phyloP scores from a whole-genome alignment of 2,888 invertebrate species.

The Agrenia bidenticulata region DNA sequence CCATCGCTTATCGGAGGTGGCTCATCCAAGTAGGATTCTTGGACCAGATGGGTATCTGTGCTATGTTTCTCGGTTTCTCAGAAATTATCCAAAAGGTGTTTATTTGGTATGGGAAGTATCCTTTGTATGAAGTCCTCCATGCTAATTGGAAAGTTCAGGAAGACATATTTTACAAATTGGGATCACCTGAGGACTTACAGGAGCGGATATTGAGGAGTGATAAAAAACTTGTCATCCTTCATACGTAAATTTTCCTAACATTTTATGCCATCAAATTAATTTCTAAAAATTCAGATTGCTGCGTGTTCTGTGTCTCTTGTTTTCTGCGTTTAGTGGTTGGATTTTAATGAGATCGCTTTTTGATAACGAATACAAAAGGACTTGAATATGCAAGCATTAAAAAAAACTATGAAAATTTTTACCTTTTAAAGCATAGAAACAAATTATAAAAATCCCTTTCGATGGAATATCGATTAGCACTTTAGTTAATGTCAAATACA shows the following conservation, averaged over 20 bases:
- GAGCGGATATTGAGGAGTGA: constrained; percentile 21
- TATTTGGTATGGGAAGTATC: constrained; percentile 33
- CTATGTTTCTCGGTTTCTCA: constrained; percentile 29
- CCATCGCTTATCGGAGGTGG: constrained; percentile 25
- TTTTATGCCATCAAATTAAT: no score
- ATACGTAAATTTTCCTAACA: constrained; percentile 40
- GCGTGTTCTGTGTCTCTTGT: no score
- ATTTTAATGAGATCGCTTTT: no score
- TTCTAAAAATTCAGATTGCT: no score
- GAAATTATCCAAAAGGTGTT: constrained; percentile 31
- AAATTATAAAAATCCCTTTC: no score
- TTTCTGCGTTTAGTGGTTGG: no score
- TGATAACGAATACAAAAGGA: no score
- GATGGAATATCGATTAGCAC: no score
- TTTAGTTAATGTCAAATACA: no score
- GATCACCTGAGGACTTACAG: constrained; percentile 25
- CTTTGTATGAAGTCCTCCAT: constrained; percentile 31
- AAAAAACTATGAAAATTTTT: no score
- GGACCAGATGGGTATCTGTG: constrained; percentile 41
- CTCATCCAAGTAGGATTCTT: constrained; percentile 30
- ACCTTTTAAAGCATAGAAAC: no score
- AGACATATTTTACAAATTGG: constrained; percentile 29
- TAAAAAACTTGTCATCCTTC: constrained; percentile 21
- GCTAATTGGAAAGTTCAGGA: constrained; percentile 40
- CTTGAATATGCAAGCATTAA: no score